phyloP scores from a whole-genome alignment of 2,797 vertebrate species.

The Enteromius thamalakanensis region DNA sequence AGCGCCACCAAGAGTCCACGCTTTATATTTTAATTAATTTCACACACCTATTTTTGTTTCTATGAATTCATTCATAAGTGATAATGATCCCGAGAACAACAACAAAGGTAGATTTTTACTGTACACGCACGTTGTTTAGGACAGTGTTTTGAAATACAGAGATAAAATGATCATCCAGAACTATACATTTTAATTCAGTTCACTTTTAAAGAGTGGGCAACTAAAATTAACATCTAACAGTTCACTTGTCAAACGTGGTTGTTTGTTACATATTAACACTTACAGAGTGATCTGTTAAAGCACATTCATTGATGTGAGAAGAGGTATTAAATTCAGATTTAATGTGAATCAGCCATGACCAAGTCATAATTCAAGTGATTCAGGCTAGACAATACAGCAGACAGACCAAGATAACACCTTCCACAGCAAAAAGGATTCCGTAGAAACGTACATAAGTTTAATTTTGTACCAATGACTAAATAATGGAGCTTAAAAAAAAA shows the following conservation, averaged over 20 bases:
- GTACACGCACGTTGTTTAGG: not conserved
- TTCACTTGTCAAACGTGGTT: not conserved
- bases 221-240: not conserved
- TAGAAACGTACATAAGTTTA: not conserved
- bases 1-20: not conserved
- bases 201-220: not conserved
- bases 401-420: slow-evolving; percentile 61
- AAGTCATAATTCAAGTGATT: slow-evolving; percentile 76
- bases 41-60: not conserved
- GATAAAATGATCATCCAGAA: not conserved
- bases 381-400: slow-evolving; percentile 57
- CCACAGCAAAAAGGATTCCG: not conserved
- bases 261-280: not conserved
- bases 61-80: too few relatives aligned
- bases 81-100: not conserved
- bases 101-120: not conserved
- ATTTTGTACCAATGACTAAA: too few relatives aligned
- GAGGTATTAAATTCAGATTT: slow-evolving; percentile 72
- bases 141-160: not conserved
- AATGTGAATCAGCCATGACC: slow-evolving; percentile 70
- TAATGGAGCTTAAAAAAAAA: not conserved
- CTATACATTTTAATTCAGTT: not conserved
- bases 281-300: not conserved
- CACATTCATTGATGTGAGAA: not conserved
- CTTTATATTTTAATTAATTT: not conserved